phyloP scores from a whole-genome alignment of 2,797 vertebrate genomes.

The Nannoperca obscura region DNA sequence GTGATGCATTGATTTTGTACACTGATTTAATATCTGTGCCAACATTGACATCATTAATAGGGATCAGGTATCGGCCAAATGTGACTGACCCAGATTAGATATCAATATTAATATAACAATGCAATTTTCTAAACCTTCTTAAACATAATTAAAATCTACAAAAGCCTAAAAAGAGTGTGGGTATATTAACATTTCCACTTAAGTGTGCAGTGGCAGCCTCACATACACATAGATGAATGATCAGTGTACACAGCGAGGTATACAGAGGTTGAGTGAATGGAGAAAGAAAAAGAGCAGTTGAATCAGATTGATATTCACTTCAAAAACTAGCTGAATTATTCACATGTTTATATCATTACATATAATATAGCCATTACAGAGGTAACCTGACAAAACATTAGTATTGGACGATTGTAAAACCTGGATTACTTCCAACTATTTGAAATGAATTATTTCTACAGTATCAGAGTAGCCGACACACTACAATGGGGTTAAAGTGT shows the following conservation, averaged over 20 bases:
- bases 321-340: background rate
- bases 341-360: background rate
- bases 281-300: background rate
- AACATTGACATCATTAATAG: constrained; percentile 12
- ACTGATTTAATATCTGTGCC: constrained; percentile 14
- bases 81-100: constrained; percentile 35
- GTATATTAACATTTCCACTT: background rate
- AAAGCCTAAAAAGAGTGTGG: background rate
- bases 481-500: background rate
- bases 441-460: background rate
- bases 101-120: background rate
- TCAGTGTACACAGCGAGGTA: too few species aligned
- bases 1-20: constrained; percentile 5
- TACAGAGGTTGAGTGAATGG: background rate
- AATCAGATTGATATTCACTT: background rate
- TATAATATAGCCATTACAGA: background rate
- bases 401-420: background rate
- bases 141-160: background rate
- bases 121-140: background rate
- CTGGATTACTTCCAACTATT: background rate
- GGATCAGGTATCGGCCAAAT: background rate
- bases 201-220: background rate
- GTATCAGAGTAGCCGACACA: background rate
- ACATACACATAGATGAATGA: background rate
- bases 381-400: background rate